Base-by-base conservation (phyloP, 2,797 vertebrate species). In the Bradypodion ventrale region DNA sequence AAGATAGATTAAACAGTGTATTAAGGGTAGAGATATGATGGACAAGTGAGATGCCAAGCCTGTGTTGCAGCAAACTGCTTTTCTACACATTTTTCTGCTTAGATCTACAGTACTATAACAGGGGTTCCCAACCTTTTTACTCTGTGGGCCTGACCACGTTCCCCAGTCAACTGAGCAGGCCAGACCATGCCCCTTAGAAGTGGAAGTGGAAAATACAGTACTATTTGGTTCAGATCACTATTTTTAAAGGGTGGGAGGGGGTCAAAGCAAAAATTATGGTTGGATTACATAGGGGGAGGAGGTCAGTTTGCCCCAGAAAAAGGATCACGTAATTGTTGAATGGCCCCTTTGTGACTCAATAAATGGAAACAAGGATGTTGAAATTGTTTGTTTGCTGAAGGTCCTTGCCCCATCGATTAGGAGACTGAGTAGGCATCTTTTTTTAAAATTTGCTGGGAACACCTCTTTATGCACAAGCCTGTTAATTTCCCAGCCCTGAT, bases 391-490 rank as follows among this genome's bases (percentile, higher is more conserved):
- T 46, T 42, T 32, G 16, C 49, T 73, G 23, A 46, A 82, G 4
- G 37, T 44, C 29, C 37, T 44, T 77, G 82, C 29, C 32, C 12
- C 40, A 10, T 23, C 13, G 15, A 40, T 42, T 5, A 66, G 37
- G n/a, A 82, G 44, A 66, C 7, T 49, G 4, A 19, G 0, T 56
- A 89, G 91, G 87, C 40, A 87, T 68, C 84, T 7, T 68, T 86
- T 68, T 86, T 89, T 86, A 80, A 0, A 35, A 84, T 0, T 0
- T 86, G 84, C 1, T 85, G 72, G 86, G 68, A 82, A 89, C 89
- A 72, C 83, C 88, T 89, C 79, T 84, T 90, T 49, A 78, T 91
- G 84, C 65, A 70, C 83, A 93, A 93, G 32, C 80, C 81, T 79
- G 70, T 74, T 40, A 0, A 27, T 84, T 87, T 81, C 49, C 85